Evolutionary conservation across 2,797 vertebrate genomes (phyloP).

Genomic region (Acanthis flammea): DNA sequence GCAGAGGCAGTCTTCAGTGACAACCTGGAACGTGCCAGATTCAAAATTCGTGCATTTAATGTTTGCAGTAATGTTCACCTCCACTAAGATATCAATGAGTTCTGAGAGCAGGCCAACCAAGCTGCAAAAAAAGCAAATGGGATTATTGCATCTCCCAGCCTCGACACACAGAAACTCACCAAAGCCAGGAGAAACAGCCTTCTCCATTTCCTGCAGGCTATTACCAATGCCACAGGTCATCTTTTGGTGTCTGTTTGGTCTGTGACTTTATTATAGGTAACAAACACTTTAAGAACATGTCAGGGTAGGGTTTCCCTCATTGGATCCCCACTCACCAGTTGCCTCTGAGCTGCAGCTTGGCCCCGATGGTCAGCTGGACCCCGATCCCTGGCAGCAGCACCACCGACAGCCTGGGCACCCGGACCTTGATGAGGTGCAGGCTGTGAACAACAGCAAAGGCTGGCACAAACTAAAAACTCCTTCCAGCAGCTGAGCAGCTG

Average conservation of each 20-base stretch:
- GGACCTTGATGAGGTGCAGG: background rate
- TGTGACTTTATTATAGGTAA: background rate
- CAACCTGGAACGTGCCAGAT: background rate
- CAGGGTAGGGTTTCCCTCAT: rapidly evolving
- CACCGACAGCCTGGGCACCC: background rate
- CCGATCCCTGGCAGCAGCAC: background rate
- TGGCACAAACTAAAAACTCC: background rate
- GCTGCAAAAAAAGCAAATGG: background rate
- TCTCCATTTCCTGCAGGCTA: background rate
- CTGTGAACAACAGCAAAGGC: slow-evolving; percentile 3
- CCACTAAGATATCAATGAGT: background rate
- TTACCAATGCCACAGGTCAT: background rate
- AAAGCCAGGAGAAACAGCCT: background rate
- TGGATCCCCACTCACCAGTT: background rate
- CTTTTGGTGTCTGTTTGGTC: background rate
- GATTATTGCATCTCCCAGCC: background rate
- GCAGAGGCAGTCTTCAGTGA: slow-evolving; percentile 27
- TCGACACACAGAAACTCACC: background rate
- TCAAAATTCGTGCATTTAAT: slow-evolving; percentile 11
- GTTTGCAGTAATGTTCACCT: background rate
- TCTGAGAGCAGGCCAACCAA: slow-evolving; percentile 22
- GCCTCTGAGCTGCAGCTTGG: slow-evolving; percentile 5
- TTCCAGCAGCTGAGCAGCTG: background rate
- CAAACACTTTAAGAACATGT: background rate
- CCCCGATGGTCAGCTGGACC: background rate